Base-by-base conservation (phyloP, 2,888 invertebrate genomes). In the Meiosimyza decipiens region DNA sequence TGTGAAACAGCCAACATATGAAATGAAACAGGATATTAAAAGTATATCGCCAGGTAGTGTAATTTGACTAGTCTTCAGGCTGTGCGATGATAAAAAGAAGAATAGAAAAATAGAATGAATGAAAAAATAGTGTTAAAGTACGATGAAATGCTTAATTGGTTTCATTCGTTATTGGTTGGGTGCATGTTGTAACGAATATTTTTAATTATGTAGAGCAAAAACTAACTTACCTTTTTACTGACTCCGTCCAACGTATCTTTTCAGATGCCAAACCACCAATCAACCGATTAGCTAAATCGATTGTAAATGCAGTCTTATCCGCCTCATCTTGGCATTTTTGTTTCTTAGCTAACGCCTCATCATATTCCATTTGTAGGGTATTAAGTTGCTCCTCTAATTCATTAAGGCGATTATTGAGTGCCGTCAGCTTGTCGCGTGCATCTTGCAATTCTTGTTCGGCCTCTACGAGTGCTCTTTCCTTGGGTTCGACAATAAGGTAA, bases 1-100 rank as follows among this genome's bases (percentile, higher is more conserved):
- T 47, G 95, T 96, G 86, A 98, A 98, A 83, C 96, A 96, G 2
- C 98, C 98, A 49, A 97, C 94, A 84, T 98, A 98, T 0, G 97
- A 97, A 70, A 98, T 94, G 86, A 98, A 98, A 13, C 97, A 96
- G 0, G 96, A 94, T 50, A 96, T 92, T 40, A 97, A 87, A 0
- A 98, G 88, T 49, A 96, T 93, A 82, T 98, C 97, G 0, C 98
- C 98, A 0, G 97, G 96, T 71, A 98, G 87, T 74, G 95, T 95
- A 33, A 90, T 88, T 40, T 92, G 93, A 13, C 94, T 92, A 74
- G 89, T 89, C 77, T 92, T 91, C 71, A 94, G 89, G 74, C 91
- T 91, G 52, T 47, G 55, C 51, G 70, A 40, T 52, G 28, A 28
- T 28, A 28, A 88, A 88, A 1, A 87, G 4, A 22, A 66, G 49